Evolutionary conservation across 2,113 vertebrate species (phyloP).

Genomic region (Marmota flaviventris): DNA sequence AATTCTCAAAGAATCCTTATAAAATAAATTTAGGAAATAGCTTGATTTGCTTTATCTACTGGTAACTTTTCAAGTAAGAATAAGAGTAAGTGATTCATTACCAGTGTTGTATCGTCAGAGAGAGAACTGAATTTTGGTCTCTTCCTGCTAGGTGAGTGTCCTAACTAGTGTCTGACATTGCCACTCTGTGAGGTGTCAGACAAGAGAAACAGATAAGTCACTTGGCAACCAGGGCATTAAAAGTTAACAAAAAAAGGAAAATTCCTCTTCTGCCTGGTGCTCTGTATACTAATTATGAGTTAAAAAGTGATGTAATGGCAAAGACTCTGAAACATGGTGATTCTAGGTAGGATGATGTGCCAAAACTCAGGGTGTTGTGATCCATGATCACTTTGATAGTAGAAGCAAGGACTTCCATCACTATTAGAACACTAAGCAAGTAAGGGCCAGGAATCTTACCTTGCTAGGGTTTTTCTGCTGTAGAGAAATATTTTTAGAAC

Average conservation of each 20-base stretch:
- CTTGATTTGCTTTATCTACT: not conserved
- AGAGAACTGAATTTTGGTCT: not conserved
- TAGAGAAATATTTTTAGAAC: conserved; percentile 49
- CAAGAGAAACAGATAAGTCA: not conserved
- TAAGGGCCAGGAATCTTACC: not conserved
- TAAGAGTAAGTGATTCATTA: not conserved
- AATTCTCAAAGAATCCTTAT: not conserved
- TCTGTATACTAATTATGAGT: not conserved
- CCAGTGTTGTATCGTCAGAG: not conserved
- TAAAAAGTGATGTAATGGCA: not conserved
- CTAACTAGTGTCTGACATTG: not conserved
- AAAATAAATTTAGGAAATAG: not conserved
- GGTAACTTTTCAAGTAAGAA: conserved; percentile 7
- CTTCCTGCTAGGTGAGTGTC: not conserved
- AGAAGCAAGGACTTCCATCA: not conserved
- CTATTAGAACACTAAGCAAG: conserved; percentile 8
- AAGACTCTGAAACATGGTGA: not conserved
- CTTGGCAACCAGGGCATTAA: not conserved
- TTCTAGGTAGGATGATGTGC: not conserved
- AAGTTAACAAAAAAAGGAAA: not conserved
- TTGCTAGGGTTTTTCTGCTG: not conserved
- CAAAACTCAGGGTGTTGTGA: not conserved
- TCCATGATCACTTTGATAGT: not conserved
- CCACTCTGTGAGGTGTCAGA: not conserved
- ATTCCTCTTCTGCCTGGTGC: accelerated